Evolutionary conservation across 2,888 invertebrate genomes (phyloP), one percentile per base, ranked within the genome.

Genomic region (Melipona beecheii): DNA sequence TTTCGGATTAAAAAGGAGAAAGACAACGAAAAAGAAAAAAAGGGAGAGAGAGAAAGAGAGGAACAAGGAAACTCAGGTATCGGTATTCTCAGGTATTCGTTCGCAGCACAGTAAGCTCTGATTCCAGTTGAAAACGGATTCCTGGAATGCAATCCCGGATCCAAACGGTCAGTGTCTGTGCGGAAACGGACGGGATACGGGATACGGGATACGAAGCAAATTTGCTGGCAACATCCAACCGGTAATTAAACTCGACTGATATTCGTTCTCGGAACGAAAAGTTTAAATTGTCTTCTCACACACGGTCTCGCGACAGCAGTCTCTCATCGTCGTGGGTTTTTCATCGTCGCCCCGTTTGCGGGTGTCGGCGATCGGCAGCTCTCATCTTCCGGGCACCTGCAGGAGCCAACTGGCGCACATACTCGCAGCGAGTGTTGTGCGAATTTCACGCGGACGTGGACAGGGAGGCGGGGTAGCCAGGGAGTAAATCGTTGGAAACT

Each of bases 241-340:
- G 24, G 83, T 83, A 89, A 87, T 89, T 87, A 87, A 86, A 60
- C 65, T 68, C 36, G 71, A 80, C 77, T 50, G 72, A 72, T 84
- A 78, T 74, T 75, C 73, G 73, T 50, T 11, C 64, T 78, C 74
- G 71, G 69, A 74, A 75, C 49, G 72, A 84, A 89, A 27, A 91
- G 83, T 90, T 90, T 79, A 81, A 85, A 90, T 90, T 89, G 86
- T 87, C 80, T 84, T 49, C 68, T 58, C 78, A 49, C 49, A 49
- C 49, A 21, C 31, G 62, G 9, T 43, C 19, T 3, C n/a, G 54
- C 6, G 21, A 58, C 21, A 27, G 31, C 60, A 49, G 0, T 9
- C 43, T 9, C 43, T 43, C 72, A 2, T 31, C 19, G 58, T n/a
- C n/a, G 65, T 64, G 49, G n/a, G 60, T 73, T 81, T 77, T 80